These are phyloP conservation scores for Cheumatopsyche charites DNA, from an alignment of 1,140 invertebrate species.

Conservation along the genomic window DNA sequence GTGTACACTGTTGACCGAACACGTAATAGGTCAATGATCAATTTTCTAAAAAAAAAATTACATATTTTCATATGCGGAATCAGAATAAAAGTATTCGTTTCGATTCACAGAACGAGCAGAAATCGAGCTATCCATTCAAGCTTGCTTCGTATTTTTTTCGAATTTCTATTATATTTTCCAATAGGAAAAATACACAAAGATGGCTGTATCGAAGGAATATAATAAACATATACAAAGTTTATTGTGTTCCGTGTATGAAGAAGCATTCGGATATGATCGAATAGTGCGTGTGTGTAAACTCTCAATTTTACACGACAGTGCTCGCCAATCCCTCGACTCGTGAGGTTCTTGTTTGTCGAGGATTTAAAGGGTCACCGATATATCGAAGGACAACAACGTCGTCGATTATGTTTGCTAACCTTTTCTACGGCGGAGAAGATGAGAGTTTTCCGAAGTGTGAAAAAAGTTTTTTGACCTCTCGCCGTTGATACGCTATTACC, in stretches of 20 bases:
- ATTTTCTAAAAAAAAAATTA: slow-evolving; percentile 4
- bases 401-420: slow-evolving; percentile 25
- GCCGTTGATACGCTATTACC: too few species aligned
- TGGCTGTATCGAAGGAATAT: neutral
- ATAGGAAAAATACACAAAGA: slow-evolving; percentile 14
- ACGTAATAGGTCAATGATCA: neutral
- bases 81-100: too few species aligned
- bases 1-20: neutral
- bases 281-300: slow-evolving; percentile 22
- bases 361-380: slow-evolving; percentile 15
- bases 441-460: too few species aligned
- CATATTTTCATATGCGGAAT: too few species aligned
- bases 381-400: slow-evolving; percentile 5
- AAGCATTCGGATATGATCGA: slow-evolving; percentile 11
- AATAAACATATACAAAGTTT: too few species aligned
- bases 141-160: neutral
- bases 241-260: neutral
- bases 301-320: slow-evolving; percentile 25
- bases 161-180: neutral
- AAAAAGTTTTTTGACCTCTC: too few species aligned
- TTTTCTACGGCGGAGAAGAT: neutral
- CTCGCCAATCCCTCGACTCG: neutral
- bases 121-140: too few species aligned
- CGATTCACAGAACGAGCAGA: too few species aligned
- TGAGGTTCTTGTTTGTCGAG: slow-evolving; percentile 19